These are phyloP conservation scores for Kradibia gibbosae DNA, from an alignment of 1,140 invertebrate species.

Conservation along the genomic window DNA sequence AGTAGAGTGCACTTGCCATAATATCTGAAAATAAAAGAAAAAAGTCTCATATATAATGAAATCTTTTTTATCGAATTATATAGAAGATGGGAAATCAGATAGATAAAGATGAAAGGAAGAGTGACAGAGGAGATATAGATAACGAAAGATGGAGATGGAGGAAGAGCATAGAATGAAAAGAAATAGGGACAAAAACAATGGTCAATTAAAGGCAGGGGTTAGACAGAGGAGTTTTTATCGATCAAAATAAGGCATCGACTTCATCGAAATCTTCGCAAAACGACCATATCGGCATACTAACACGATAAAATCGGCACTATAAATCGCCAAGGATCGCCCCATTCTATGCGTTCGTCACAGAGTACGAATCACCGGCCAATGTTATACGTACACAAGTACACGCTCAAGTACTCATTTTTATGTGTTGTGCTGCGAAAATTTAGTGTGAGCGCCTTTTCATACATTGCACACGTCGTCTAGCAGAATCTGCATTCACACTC, in stretches of 20 bases:
- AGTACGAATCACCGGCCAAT: not conserved
- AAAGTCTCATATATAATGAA: constrained; percentile 43
- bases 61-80: constrained; percentile 21
- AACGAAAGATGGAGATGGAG: not conserved
- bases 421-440: not conserved
- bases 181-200: not conserved
- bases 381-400: not conserved
- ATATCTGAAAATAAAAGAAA: constrained; percentile 40
- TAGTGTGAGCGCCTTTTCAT: not conserved
- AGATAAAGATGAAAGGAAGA: constrained; percentile 2
- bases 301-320: constrained; percentile 25
- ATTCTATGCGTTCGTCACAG: not conserved
- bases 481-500: not conserved
- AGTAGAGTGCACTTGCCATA: not conserved
- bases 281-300: constrained; percentile 34
- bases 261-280: constrained; percentile 43
- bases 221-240: constrained; percentile 44
- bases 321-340: constrained; percentile 1
- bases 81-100: not conserved
- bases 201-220: not conserved
- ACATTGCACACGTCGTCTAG: not conserved
- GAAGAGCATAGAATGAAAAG: not conserved
- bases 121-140: constrained; percentile 16
- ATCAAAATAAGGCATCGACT: constrained; percentile 44
- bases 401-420: not conserved